Evolutionary conservation across 2,797 vertebrate genomes (phyloP).

Genomic region (Sebastolobus altivelis): DNA sequence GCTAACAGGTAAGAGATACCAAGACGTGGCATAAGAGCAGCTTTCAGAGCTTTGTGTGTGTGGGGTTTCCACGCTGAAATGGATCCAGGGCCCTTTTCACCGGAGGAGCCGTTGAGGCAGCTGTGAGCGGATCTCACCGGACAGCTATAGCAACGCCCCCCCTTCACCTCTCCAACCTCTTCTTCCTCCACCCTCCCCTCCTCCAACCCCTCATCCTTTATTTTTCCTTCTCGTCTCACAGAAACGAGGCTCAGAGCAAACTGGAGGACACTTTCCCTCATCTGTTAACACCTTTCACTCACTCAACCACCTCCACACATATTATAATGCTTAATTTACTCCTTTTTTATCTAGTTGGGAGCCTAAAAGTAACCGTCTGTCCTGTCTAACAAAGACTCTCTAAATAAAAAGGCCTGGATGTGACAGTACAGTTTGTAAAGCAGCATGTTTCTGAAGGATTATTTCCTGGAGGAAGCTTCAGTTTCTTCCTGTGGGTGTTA

Average conservation of each 20-base stretch:
- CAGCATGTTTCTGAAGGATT: slow-evolving; percentile 69
- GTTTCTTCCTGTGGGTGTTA: slow-evolving; percentile 69
- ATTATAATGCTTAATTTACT: slow-evolving; percentile 6
- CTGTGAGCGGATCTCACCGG: slow-evolving; percentile 70
- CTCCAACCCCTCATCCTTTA: slow-evolving; percentile 38
- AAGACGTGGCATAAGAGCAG: slow-evolving; percentile 83
- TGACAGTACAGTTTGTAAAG: slow-evolving; percentile 72
- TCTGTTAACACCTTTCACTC: slow-evolving; percentile 46
- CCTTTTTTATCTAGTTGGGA: slow-evolving; percentile 7
- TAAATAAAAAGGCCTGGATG: slow-evolving; percentile 60
- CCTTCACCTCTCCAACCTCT: slow-evolving; percentile 38
- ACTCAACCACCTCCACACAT: slow-evolving; percentile 27
- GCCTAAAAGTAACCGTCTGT: slow-evolving; percentile 42
- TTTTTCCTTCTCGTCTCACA: slow-evolving; percentile 31
- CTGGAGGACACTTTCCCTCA: slow-evolving; percentile 61
- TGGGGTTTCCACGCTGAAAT: slow-evolving; percentile 83
- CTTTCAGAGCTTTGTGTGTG: slow-evolving; percentile 84
- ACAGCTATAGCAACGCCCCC: slow-evolving; percentile 52
- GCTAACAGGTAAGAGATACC: slow-evolving; percentile 85
- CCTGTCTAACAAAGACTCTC: slow-evolving; percentile 56
- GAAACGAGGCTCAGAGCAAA: slow-evolving; percentile 58
- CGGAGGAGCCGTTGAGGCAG: slow-evolving; percentile 61
- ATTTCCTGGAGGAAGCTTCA: slow-evolving; percentile 66
- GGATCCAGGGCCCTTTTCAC: slow-evolving; percentile 81
- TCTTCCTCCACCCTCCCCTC: slow-evolving; percentile 15